These are phyloP conservation scores for Mus pahari DNA, from an alignment of 2,113 vertebrate genomes.

Conservation along the genomic window DNA sequence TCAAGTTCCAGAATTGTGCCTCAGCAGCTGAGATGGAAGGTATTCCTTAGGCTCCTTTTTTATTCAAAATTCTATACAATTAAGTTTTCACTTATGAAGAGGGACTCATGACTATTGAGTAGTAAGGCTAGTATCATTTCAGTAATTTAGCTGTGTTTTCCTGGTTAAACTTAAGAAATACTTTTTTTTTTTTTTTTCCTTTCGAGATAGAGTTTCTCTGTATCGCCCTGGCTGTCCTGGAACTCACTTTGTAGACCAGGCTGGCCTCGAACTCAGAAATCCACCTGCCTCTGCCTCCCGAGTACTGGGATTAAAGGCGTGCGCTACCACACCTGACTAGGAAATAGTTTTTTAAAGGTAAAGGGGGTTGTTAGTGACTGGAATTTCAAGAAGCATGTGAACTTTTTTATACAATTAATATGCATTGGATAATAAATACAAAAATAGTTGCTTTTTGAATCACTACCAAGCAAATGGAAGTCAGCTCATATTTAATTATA, in stretches of 20 bases:
- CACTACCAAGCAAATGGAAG: neutral
- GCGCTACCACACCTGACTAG: no score
- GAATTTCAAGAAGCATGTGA: constrained; percentile 2
- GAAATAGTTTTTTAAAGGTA: neutral
- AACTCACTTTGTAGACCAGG: no score
- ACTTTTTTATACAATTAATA: neutral
- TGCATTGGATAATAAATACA: neutral
- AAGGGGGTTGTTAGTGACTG: neutral
- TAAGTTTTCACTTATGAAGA: neutral
- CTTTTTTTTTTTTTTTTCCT: no score
- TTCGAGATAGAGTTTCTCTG: no score
- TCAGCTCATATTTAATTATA: neutral
- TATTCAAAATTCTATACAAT: neutral
- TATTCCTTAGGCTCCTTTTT: constrained; percentile 58
- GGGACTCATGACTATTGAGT: constrained; percentile 20
- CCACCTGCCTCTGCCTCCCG: no score
- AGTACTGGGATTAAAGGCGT: no score
- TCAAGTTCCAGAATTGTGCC: constrained; percentile 82
- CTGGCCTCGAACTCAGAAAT: no score
- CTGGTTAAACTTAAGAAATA: constrained; percentile 22
- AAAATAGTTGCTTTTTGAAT: neutral
- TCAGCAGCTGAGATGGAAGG: constrained; percentile 86
- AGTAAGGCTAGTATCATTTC: neutral
- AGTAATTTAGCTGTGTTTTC: neutral
- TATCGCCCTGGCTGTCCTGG: no score